phyloP scores from a whole-genome alignment of 2,113 vertebrate genomes.

The Phodopus roborovskii region DNA sequence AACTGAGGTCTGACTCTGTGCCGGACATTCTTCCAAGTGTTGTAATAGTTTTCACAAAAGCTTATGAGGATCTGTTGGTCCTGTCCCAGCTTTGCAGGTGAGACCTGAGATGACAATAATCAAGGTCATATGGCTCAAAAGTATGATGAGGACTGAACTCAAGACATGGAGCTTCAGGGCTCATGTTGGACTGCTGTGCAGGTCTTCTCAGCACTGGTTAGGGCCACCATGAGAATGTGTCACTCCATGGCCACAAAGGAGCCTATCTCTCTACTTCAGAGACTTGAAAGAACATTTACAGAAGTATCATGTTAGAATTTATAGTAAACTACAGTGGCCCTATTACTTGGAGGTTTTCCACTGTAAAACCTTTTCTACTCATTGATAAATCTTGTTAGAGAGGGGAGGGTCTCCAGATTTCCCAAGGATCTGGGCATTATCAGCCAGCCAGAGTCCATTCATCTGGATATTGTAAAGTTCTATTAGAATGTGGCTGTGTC shows the following conservation, averaged over 20 bases:
- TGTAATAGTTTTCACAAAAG: neutral
- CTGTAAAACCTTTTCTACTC: neutral
- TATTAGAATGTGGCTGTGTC: neutral
- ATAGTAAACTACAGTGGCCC: neutral
- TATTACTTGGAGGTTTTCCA: neutral
- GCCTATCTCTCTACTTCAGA: neutral
- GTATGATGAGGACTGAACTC: neutral
- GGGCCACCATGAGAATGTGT: fast-evolving
- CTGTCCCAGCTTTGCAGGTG: neutral
- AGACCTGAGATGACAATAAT: neutral
- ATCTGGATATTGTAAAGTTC: neutral
- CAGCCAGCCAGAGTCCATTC: neutral
- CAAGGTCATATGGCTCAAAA: neutral
- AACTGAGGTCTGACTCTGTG: neutral
- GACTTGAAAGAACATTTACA: neutral
- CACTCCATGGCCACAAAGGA: neutral
- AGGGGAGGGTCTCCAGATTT: neutral
- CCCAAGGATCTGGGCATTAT: neutral
- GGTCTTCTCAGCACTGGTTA: neutral
- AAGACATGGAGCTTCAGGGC: neutral
- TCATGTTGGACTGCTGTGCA: neutral
- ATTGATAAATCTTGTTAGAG: neutral
- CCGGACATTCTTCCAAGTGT: neutral
- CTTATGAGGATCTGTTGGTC: too few species aligned
- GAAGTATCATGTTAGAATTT: neutral